Evolutionary conservation across 2,113 vertebrate genomes (phyloP), one percentile per base, ranked within the genome.

Genomic region (Hyla sarda): DNA sequence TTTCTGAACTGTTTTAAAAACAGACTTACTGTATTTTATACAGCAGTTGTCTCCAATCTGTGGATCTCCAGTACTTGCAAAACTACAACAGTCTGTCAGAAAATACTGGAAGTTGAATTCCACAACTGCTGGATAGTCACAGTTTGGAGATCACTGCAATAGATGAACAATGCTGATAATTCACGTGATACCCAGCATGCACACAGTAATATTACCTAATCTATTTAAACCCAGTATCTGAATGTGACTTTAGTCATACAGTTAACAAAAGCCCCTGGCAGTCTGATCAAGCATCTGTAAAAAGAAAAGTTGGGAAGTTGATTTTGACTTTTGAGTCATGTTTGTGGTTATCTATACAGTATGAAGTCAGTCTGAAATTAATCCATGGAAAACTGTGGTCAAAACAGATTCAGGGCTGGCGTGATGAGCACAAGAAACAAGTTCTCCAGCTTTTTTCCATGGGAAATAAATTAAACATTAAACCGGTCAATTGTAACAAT

Each of bases 271-370:
- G 95, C 96, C 97, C 90, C 94, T 95, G 96, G 97, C 96, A 90
- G 95, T 96, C 94, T 90, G 92, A 93, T 94, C 93, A 93, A 93
- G 95, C 96, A 97, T 97, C 96, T 95, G 93, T 94, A 93, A 95
- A 97, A 94, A 96, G 95, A 96, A 97, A 97, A n/a, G n/a, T 94
- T 97, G 95, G 97, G 98, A 98, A 97, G 98, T 97, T 96, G 96
- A 98, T 98, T 96, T 96, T 93, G 93, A 90, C 95, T 96, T 96
- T 94, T 92, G 95, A 95, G 94, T 96, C 93, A 93, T 95, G 94
- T 93, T 95, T 95, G 89, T 89, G 92, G 90, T 92, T n/a, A 56
- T 80, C 93, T 93, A 93, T 93, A 94, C 92, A 93, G 92, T 93
- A 93, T 96, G 96, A 96, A 90, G 90, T 91, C 91, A 90, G 89